Conservation (phyloP, 2,888 invertebrate genomes). For the Tupiocoris notatus region DNA sequence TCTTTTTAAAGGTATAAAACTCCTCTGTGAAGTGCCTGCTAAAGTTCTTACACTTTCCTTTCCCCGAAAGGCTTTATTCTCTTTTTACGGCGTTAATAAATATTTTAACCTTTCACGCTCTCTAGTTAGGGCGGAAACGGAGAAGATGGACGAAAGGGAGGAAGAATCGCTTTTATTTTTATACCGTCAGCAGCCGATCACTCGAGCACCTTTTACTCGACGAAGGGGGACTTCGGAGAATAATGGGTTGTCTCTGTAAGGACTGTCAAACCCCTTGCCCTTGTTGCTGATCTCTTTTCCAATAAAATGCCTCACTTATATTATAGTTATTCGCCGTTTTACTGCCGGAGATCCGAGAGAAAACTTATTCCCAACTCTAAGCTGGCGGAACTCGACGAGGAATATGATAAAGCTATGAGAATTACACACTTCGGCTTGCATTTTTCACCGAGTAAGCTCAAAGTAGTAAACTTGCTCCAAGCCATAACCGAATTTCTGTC, state of each 20-base stretch:
- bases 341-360: too few relatives aligned
- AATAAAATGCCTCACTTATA: background rate
- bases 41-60: conserved; percentile 21
- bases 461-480: too few relatives aligned
- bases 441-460: too few relatives aligned
- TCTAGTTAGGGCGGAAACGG: background rate
- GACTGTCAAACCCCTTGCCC: background rate
- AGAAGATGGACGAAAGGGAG: background rate
- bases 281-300: background rate
- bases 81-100: background rate
- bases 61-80: background rate
- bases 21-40: conserved; percentile 17
- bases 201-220: background rate
- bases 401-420: too few relatives aligned
- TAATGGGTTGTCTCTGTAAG: background rate
- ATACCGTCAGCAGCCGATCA: background rate
- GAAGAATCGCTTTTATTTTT: background rate
- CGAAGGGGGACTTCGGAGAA: background rate
- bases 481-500: too few relatives aligned
- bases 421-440: too few relatives aligned
- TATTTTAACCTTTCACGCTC: background rate
- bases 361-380: too few relatives aligned
- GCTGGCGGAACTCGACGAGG: too few relatives aligned
- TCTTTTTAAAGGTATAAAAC: conserved; percentile 30
- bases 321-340: background rate